Conservation (phyloP, 2,113 vertebrate species). For the Pachypanchax playfairii region DNA sequence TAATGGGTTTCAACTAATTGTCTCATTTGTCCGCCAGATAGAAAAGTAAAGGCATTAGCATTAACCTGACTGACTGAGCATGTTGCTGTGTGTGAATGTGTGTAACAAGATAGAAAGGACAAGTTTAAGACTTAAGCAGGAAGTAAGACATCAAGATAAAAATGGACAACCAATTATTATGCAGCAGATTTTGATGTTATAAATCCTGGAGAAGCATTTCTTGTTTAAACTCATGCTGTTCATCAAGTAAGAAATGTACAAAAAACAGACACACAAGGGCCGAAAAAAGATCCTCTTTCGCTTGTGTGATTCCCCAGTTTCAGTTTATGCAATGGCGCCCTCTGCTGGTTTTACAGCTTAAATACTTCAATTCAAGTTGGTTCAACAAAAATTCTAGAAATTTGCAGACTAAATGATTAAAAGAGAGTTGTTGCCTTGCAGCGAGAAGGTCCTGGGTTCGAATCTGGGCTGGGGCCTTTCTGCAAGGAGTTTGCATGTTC, state of each 20-base stretch:
- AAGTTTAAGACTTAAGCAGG: not conserved
- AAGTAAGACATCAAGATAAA: not conserved
- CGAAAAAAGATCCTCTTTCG: not conserved
- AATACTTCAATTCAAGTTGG: too few relatives aligned
- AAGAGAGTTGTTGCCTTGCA: too few relatives aligned
- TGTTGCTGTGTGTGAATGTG: conserved; percentile 2
- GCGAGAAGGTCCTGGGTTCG: too few relatives aligned
- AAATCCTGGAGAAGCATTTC: too few relatives aligned
- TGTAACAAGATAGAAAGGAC: not conserved
- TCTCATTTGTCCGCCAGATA: conserved; percentile 25
- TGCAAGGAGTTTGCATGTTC: too few relatives aligned
- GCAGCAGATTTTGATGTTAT: conserved; percentile 11
- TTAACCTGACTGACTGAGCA: conserved; percentile 2
- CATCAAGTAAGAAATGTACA: not conserved
- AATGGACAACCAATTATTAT: conserved; percentile 3
- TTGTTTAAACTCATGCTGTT: too few relatives aligned
- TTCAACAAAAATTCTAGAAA: too few relatives aligned
- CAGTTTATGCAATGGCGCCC: conserved; percentile 37
- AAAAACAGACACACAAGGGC: not conserved
- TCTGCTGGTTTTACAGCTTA: conserved; percentile 35
- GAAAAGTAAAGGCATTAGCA: conserved; percentile 1
- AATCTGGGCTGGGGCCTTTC: too few relatives aligned
- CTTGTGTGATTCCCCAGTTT: not conserved
- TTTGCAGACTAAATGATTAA: too few relatives aligned
- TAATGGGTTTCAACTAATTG: conserved; percentile 37